Evolutionary conservation across 2,888 invertebrate genomes (phyloP).

Genomic region (Phyllotreta striolata): DNA sequence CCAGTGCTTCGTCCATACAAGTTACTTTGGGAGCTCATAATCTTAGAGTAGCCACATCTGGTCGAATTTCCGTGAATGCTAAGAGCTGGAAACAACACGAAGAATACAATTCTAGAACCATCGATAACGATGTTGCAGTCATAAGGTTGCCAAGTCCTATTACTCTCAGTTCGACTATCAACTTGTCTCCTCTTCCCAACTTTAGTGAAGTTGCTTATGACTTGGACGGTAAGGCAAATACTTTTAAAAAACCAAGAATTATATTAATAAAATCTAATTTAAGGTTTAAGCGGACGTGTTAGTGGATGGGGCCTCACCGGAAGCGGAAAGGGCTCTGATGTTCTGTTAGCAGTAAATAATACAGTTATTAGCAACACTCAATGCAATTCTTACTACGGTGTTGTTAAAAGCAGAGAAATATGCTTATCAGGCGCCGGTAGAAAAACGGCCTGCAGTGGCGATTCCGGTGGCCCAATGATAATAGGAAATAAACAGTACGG

Average conservation of each 20-base stretch:
- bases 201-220: neutral
- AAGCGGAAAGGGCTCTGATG: neutral
- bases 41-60: neutral
- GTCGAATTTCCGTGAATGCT: slow-evolving; percentile 8
- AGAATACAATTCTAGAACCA: slow-evolving; percentile 1
- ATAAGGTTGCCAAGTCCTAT: slow-evolving; percentile 3
- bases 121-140: slow-evolving; percentile 24
- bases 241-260: neutral
- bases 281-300: slow-evolving; percentile 32
- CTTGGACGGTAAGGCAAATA: slow-evolving; percentile 17
- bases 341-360: neutral
- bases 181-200: slow-evolving; percentile 7
- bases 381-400: neutral
- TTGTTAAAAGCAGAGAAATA: slow-evolving; percentile 3
- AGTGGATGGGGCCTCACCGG: slow-evolving; percentile 44
- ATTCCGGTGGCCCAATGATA: slow-evolving; percentile 12
- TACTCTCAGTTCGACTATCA: neutral
- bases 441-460: slow-evolving; percentile 2
- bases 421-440: neutral
- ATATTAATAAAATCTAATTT: slow-evolving; percentile 17
- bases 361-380: slow-evolving; percentile 3
- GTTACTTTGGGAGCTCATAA: slow-evolving; percentile 22
- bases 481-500: slow-evolving; percentile 5
- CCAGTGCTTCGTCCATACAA: neutral
- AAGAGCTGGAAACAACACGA: slow-evolving; percentile 10